These are phyloP conservation scores for Physocephala rufipes DNA, from an alignment of 2,888 invertebrate species.

Conservation along the genomic window DNA sequence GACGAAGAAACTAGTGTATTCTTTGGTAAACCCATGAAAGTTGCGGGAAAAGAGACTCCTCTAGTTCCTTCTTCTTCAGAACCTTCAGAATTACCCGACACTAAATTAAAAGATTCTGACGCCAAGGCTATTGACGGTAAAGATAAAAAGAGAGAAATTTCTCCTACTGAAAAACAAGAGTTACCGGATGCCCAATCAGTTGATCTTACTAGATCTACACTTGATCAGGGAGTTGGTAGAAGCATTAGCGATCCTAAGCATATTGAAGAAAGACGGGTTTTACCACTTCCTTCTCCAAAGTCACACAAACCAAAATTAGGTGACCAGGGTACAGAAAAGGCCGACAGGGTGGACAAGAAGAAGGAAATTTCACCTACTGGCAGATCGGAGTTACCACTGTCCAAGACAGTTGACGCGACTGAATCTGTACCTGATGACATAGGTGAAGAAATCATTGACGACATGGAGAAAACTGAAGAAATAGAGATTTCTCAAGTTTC, in stretches of 20 bases:
- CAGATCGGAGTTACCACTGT: neutral
- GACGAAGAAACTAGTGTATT: neutral
- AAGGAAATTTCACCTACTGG: no score
- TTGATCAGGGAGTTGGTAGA: no score
- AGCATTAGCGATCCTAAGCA: no score
- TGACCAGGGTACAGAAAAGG: neutral
- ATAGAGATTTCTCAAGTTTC: neutral
- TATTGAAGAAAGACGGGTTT: no score
- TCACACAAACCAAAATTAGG: no score
- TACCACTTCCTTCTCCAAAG: no score
- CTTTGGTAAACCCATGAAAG: no score
- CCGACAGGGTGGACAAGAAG: no score
- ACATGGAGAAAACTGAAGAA: neutral
- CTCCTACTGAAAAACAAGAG: neutral
- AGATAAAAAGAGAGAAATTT: neutral
- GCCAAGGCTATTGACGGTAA: neutral
- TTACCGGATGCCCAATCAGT: neutral
- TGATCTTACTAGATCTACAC: no score
- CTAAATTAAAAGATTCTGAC: neutral
- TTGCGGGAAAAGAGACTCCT: neutral
- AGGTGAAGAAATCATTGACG: neutral
- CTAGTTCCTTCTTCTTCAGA: neutral
- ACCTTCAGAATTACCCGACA: neutral
- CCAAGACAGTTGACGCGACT: neutral
- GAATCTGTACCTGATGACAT: neutral